Percentiles rank a stretch among this genome's conserved stretches.
Conservation (phyloP, 37 sponge, comb jelly and placozoan genomes). For the Crambe crambe region DNA sequence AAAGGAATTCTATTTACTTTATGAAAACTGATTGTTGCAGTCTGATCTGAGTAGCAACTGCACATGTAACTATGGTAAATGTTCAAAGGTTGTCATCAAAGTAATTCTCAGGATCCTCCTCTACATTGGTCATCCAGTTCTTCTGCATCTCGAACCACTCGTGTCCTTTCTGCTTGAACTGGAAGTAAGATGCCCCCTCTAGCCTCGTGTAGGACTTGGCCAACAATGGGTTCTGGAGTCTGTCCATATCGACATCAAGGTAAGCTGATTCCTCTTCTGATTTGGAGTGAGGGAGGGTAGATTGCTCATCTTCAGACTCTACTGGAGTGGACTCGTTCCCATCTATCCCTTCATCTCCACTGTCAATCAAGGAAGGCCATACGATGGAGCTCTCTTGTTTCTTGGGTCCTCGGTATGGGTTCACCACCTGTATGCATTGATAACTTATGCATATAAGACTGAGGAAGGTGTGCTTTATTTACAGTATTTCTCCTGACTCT, state of each 20-base stretch:
- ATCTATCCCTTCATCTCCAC: neutral
- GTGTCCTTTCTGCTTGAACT: slow-evolving; percentile 30
- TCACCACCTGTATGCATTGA: too few relatives aligned
- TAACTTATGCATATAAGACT: neutral
- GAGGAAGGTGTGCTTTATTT: neutral
- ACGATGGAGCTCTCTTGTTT: neutral
- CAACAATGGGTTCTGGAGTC: neutral
- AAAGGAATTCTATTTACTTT: neutral
- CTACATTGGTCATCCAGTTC: slow-evolving; percentile 48
- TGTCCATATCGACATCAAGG: neutral
- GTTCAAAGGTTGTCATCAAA: slow-evolving; percentile 56
- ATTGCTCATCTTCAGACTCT: neutral
- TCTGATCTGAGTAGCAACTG: too few relatives aligned
- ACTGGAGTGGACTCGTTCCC: neutral
- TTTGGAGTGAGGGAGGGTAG: neutral
- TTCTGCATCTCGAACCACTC: slow-evolving; percentile 60
- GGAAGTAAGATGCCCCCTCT: slow-evolving; percentile 5
- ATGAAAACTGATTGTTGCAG: neutral
- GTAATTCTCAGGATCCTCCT: slow-evolving; percentile 36
- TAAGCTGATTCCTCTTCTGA: slow-evolving; percentile 9
- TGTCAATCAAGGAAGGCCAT: neutral
- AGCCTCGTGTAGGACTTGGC: slow-evolving; percentile 25
- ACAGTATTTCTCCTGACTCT: slow-evolving; percentile 6
- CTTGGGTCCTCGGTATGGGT: neutral
- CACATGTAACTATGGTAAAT: neutral